Conservation (phyloP, 2,888 invertebrate species). For the Escarpia spicata region DNA sequence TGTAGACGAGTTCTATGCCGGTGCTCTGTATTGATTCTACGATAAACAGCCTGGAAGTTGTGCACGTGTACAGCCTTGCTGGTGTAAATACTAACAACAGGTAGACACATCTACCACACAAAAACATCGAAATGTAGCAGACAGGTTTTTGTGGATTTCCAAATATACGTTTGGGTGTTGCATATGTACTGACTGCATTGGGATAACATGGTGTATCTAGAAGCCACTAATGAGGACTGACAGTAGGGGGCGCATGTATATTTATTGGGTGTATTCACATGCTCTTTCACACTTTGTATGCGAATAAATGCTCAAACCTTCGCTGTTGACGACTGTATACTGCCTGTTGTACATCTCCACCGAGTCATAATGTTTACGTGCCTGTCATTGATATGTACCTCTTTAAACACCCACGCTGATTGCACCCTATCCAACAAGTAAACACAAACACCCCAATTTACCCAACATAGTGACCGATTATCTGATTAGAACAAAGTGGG, state of each 20-base stretch:
- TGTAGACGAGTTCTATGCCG: background rate
- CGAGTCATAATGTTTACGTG: background rate
- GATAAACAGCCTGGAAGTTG: background rate
- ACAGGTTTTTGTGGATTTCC: background rate
- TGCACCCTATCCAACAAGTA: background rate
- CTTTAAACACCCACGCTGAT: background rate
- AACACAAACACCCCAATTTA: background rate
- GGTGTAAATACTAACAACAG: background rate
- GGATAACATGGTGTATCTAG: background rate
- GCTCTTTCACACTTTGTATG: background rate
- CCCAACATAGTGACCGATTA: background rate
- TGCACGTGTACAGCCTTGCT: background rate
- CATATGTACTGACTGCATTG: background rate
- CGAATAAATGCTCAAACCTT: background rate
- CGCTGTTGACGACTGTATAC: background rate
- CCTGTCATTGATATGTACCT: background rate
- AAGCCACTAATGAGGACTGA: background rate
- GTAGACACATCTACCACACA: background rate
- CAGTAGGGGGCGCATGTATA: background rate
- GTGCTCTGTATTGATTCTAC: background rate
- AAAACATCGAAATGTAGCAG: background rate
- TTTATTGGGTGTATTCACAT: background rate
- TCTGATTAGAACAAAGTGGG: background rate
- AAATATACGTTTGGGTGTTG: background rate
- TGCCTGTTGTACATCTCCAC: background rate